A percentile compares a stretch with the other conserved stretches of the same genome.
These are phyloP conservation scores for Homarus americanus DNA, from an alignment of 1,140 invertebrate genomes.

Conservation along the genomic window DNA sequence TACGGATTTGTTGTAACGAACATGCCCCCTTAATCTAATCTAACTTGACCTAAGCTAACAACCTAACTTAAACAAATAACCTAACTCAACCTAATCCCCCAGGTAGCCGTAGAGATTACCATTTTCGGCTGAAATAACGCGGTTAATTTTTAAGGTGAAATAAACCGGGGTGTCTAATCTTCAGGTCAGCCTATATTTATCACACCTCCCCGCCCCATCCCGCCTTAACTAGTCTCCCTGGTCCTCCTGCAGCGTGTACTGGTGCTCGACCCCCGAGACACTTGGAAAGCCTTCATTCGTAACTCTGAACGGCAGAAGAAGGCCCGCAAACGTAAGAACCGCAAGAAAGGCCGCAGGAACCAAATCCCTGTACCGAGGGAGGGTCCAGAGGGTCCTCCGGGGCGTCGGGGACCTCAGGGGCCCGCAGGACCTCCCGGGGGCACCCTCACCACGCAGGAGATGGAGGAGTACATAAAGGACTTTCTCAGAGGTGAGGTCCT, in stretches of 20 bases:
- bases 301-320: conserved; percentile 34
- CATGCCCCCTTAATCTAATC: too few species aligned
- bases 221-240: too few species aligned
- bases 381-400: conserved; percentile 54
- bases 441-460: conserved; percentile 36
- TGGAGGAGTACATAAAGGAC: conserved; percentile 64
- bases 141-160: too few species aligned
- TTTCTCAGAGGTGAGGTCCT: conserved; percentile 34
- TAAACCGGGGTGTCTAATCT: too few species aligned
- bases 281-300: conserved; percentile 26
- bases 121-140: too few species aligned
- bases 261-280: conserved; percentile 25
- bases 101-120: too few species aligned
- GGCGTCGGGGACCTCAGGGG: conserved; percentile 38
- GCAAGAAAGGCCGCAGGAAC: conserved; percentile 37
- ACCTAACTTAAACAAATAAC: too few species aligned
- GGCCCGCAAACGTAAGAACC: conserved; percentile 9
- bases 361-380: conserved; percentile 53
- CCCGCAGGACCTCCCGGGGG: conserved; percentile 50
- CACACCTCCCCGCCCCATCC: too few species aligned
- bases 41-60: too few species aligned
- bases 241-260: conserved; percentile 15
- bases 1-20: too few species aligned
- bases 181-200: too few species aligned
- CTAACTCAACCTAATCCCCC: too few species aligned